Conservation (phyloP, 2,797 vertebrate genomes). For the Eulemur rubriventer region DNA sequence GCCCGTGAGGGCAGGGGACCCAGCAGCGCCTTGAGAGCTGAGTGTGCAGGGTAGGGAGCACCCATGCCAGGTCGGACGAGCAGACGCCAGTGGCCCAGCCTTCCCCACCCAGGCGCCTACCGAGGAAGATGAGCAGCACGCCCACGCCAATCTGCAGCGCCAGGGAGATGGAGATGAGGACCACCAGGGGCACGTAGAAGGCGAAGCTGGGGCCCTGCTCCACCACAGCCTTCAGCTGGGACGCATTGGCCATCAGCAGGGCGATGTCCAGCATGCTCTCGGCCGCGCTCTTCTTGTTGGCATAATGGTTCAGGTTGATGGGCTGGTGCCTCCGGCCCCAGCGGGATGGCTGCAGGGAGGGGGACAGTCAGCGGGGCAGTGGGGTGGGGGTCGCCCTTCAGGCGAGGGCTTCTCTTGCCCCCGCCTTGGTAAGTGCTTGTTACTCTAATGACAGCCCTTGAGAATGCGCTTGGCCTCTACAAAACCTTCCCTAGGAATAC, state of each 20-base stretch:
- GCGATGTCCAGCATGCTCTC: slow-evolving; percentile 99
- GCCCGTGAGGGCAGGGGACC: no score
- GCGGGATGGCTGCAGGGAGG: slow-evolving; percentile 1
- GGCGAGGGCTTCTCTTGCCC: neutral
- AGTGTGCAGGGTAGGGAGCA: neutral
- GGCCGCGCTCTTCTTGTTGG: slow-evolving; percentile 97
- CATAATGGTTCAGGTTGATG: slow-evolving; percentile 97
- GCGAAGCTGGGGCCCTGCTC: slow-evolving; percentile 90
- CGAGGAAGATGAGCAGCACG: slow-evolving; percentile 96
- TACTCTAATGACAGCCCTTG: neutral
- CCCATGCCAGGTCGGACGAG: neutral
- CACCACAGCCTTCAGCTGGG: slow-evolving; percentile 96
- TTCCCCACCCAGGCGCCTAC: slow-evolving; percentile 83
- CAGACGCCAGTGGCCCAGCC: neutral
- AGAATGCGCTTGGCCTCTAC: neutral
- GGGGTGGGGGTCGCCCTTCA: neutral
- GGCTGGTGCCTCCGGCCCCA: slow-evolving; percentile 77
- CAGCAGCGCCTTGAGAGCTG: neutral
- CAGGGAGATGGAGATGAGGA: slow-evolving; percentile 94
- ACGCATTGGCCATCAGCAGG: slow-evolving; percentile 97
- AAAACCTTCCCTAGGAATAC: neutral
- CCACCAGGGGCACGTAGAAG: slow-evolving; percentile 91
- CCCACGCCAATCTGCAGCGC: slow-evolving; percentile 93
- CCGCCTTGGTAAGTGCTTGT: neutral
- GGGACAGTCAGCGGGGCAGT: neutral